Base-by-base conservation (phyloP, 2,888 invertebrate species). In the Napeogenes inachia region DNA sequence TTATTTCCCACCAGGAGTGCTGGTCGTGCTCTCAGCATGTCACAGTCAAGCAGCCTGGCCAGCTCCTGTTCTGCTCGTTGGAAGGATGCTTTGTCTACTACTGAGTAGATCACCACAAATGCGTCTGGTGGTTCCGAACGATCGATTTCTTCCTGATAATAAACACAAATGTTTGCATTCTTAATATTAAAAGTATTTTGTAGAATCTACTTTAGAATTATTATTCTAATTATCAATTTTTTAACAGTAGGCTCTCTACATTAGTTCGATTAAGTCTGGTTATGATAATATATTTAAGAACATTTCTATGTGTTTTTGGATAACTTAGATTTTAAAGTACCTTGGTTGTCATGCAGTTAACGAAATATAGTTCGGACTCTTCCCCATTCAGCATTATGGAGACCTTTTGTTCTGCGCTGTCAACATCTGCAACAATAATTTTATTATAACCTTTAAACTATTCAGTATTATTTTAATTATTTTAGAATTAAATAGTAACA, bases 331-430 rank as follows among this genome's bases (percentile, higher is more conserved):
- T 38, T 42, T 42, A 10, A 10, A 10, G 10, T 91, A 95, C 95
- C 93, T 94, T 94, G 56, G 92, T 89, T 79, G 92, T 94, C 68
- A 92, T 92, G 76, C 93, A 92, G 80, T 95, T 97, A 62, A 95
- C 92, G 84, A 98, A 97, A 76, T 94, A 95, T 68, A 98, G 89
- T 82, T 98, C 98, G 56, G 97, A 97, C 87, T 98, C 98, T 81
- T 97, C 96, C 3, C 96, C 97, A 76, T 98, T 98, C 77, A 98
- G 92, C 92, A 97, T 95, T 72, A 98, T 96, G 47, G 96, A 97
- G 61, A 98, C 97, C 63, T 96, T 95, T 84, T 97, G 95, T 75
- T 97, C 95, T 59, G 93, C 92, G 64, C 94, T 92, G 68, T 94
- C 93, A 45, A 92, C 91, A 84, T 95, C 95, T 95, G 92, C 6